Evolutionary conservation across 2,888 invertebrate genomes (phyloP), one percentile per base, ranked within the genome.

Genomic region (Clusia tigrina): DNA sequence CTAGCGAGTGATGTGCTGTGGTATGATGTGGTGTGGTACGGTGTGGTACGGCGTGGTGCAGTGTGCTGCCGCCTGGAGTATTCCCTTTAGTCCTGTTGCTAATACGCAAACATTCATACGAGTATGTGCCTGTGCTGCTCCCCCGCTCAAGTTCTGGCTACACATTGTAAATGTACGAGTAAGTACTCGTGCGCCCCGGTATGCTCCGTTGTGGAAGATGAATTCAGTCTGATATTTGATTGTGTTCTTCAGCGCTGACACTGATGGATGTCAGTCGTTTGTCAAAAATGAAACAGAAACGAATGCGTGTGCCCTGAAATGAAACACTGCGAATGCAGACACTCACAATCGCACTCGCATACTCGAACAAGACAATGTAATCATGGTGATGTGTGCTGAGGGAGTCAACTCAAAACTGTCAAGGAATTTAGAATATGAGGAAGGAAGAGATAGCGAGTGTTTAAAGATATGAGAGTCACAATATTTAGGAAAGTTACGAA

Each of bases 211-310:
- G 20, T 25, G 17, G 48, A n/a, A 25, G 54, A 42, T 60, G 22
- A 5, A 60, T 51, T 60, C 54, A 46, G 48, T 54, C 55, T 55
- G 24, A 24, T 20, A 25, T 32, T 55, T 55, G 42, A 26, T 25
- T n/a, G 24, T 52, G 52, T 54, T 9, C 38, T 60, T n/a, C 23
- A 17, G 18, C 65, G 58, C 70, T 78, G 79, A 79, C 78, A 78
- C 77, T 79, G 78, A 79, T 79, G 78, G 77, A 79, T 79, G 78
- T 79, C 78, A 78, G 78, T 77, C 78, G 77, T 79, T 79, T 79
- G 79, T 79, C 79, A 79, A 78, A 78, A 76, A 54, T 66, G 65
- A 65, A 64, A 65, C 67, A 67, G 63, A 72, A 75, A 62, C 61
- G 59, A 54, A 25, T 55, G 58, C 32, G 26, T 56, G 54, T 23